Evolutionary conservation across 2,888 invertebrate genomes (phyloP).

Genomic region (Acanthococcus lagerstroemiae): DNA sequence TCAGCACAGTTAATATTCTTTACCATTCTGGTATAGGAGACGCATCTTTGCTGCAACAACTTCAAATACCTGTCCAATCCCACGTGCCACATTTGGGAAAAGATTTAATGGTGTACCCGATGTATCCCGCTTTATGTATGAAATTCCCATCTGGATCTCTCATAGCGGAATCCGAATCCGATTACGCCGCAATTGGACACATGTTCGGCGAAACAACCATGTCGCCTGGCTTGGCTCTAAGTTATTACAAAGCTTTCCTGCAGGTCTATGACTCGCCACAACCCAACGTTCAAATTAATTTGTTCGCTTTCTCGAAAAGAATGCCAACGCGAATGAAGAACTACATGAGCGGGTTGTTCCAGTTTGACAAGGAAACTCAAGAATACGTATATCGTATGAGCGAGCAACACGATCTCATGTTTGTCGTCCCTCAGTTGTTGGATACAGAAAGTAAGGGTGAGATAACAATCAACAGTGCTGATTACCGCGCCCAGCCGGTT

Average conservation of each 20-base stretch:
- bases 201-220: background rate
- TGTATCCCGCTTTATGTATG: background rate
- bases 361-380: background rate
- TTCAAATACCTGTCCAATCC: constrained; percentile 4
- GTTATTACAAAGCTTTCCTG: constrained; percentile 13
- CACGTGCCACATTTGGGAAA: constrained; percentile 15
- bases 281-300: constrained; percentile 14
- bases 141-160: constrained; percentile 9
- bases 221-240: background rate
- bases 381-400: background rate
- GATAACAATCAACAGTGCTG: background rate
- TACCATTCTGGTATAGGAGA: constrained; percentile 21
- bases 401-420: constrained; percentile 3
- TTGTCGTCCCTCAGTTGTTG: constrained; percentile 10
- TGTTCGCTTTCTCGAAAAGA: constrained; percentile 4
- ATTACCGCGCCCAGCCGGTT: background rate
- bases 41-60: background rate
- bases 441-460: background rate
- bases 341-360: background rate
- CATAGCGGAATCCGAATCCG: background rate
- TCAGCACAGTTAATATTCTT: background rate
- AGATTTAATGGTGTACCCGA: background rate
- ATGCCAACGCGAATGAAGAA: background rate
- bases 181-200: background rate
- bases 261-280: background rate